Evolutionary conservation across 1,140 invertebrate genomes (phyloP).

Genomic region (Bombus balteatus): DNA sequence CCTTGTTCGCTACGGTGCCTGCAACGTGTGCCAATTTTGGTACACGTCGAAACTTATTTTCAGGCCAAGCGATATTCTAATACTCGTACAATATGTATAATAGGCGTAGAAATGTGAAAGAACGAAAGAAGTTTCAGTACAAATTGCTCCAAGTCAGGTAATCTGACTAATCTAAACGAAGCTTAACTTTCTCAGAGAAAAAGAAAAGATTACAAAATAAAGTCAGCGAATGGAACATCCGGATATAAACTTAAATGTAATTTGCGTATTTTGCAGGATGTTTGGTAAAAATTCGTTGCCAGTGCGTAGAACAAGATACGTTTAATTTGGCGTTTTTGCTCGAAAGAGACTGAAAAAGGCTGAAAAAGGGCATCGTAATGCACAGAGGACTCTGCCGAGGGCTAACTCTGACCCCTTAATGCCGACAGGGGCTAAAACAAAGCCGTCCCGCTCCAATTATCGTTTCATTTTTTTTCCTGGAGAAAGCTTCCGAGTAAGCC

Average conservation of each 20-base stretch:
- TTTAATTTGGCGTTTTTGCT: neutral
- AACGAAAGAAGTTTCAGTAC: too few relatives aligned
- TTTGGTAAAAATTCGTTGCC: neutral
- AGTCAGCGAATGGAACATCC: too few relatives aligned
- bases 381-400: neutral
- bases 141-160: too few relatives aligned
- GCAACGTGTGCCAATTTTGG: too few relatives aligned
- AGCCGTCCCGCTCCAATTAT: constrained; percentile 17
- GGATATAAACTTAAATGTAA: too few relatives aligned
- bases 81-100: too few relatives aligned
- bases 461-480: neutral
- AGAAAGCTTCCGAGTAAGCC: neutral
- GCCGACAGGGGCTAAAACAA: neutral
- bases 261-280: too few relatives aligned
- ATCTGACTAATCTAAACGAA: too few relatives aligned
- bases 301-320: neutral
- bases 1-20: neutral
- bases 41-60: too few relatives aligned
- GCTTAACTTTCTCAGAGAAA: neutral
- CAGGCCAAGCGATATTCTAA: too few relatives aligned
- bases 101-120: too few relatives aligned
- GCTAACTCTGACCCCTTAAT: constrained; percentile 9
- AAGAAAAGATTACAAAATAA: too few relatives aligned
- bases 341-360: neutral
- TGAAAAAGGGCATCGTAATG: neutral